A percentile compares a stretch with the other conserved stretches of the same genome.
phyloP scores from a whole-genome alignment of 2,797 vertebrate genomes.

The Columba guinea region DNA sequence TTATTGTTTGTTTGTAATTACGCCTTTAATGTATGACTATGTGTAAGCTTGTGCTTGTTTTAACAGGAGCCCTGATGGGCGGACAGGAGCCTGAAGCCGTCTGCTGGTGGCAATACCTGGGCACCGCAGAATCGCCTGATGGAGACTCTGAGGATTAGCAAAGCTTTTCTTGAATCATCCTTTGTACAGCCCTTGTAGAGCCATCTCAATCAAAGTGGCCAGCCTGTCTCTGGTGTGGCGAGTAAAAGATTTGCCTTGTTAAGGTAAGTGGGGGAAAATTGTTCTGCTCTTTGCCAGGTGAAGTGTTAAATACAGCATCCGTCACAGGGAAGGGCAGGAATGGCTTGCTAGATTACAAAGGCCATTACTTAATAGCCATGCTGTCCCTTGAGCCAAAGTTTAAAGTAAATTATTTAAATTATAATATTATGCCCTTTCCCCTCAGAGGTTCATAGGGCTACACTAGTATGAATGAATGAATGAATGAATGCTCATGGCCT shows the following conservation, averaged over 20 bases:
- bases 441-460: background rate
- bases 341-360: conserved; percentile 56
- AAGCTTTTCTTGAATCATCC: conserved; percentile 41
- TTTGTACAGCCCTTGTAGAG: background rate
- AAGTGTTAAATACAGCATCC: conserved; percentile 53
- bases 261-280: conserved; percentile 44
- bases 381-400: conserved; percentile 38
- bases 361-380: conserved; percentile 44
- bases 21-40: background rate
- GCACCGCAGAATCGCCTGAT: background rate
- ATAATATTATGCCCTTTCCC: conserved; percentile 47
- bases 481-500: conserved; percentile 2
- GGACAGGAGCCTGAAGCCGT: background rate
- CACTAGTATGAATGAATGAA: background rate
- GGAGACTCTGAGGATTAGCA: background rate
- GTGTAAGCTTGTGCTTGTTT: background rate
- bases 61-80: background rate
- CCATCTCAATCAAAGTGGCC: background rate
- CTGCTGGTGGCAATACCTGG: background rate
- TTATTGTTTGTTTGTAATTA: conserved; percentile 27
- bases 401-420: conserved; percentile 69
- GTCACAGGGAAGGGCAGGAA: conserved; percentile 22
- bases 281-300: conserved; percentile 2
- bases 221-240: background rate
- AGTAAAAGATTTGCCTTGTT: conserved; percentile 37